Percentiles rank a stretch among this genome's conserved stretches.
These are phyloP conservation scores for Byasa hedistus DNA, from an alignment of 2,888 invertebrate species.

Conservation along the genomic window DNA sequence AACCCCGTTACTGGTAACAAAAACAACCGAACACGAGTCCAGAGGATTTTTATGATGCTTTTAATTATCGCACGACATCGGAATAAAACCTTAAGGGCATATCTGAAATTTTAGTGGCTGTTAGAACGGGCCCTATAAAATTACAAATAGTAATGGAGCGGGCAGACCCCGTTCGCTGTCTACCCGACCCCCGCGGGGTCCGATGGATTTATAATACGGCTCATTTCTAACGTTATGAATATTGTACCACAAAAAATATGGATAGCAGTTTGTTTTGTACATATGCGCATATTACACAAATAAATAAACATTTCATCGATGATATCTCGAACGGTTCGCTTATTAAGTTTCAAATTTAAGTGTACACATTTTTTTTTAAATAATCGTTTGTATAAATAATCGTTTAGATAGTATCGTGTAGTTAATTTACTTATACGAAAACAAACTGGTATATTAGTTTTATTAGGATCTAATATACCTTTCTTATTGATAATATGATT, in stretches of 20 bases:
- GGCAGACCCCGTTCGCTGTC: slow-evolving; percentile 12
- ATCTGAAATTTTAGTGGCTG: slow-evolving; percentile 13
- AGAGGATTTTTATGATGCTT: slow-evolving; percentile 9
- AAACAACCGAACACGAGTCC: neutral
- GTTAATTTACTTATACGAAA: no score
- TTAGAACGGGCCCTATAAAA: slow-evolving; percentile 19
- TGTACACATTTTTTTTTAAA: neutral
- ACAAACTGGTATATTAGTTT: neutral
- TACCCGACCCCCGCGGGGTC: slow-evolving; percentile 20
- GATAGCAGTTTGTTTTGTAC: neutral
- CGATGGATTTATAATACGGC: slow-evolving; percentile 24
- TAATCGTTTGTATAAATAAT: no score
- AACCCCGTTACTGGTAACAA: slow-evolving; percentile 20
- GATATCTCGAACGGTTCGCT: slow-evolving; percentile 4
- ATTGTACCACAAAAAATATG: slow-evolving; percentile 13
- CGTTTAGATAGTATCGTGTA: neutral
- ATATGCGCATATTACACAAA: slow-evolving; percentile 10
- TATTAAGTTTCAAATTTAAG: neutral
- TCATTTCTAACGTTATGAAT: slow-evolving; percentile 9
- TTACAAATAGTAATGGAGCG: slow-evolving; percentile 19
- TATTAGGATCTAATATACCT: neutral
- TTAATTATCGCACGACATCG: slow-evolving; percentile 19
- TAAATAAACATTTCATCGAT: slow-evolving; percentile 19
- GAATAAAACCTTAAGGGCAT: slow-evolving; percentile 10
- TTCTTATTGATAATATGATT: neutral